Percentiles rank a stretch among this genome's conserved stretches.
These are phyloP conservation scores for Triplophysa yarkandensis DNA, from an alignment of 2,797 vertebrate genomes.

Conservation along the genomic window DNA sequence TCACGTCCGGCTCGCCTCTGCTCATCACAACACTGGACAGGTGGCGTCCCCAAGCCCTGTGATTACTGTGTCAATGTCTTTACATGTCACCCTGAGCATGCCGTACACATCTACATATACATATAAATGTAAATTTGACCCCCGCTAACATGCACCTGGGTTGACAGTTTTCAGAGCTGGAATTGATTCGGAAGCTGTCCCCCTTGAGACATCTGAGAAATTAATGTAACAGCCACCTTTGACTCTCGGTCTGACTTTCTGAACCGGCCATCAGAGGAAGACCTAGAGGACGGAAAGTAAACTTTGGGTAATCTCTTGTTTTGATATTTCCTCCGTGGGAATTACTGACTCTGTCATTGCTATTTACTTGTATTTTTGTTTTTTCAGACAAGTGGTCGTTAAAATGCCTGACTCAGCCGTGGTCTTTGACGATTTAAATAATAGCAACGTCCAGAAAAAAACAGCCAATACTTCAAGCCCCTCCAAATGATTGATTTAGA, in stretches of 20 bases:
- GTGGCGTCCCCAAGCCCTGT: conserved; percentile 74
- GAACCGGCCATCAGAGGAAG: conserved; percentile 28
- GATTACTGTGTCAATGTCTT: conserved; percentile 81
- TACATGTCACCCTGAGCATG: conserved; percentile 69
- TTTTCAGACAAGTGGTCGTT: conserved; percentile 40
- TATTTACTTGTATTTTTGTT: conserved; percentile 35
- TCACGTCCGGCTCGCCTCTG: conserved; percentile 56
- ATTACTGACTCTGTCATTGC: conserved; percentile 34
- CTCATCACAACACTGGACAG: conserved; percentile 72
- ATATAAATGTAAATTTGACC: conserved; percentile 78
- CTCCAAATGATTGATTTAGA: conserved; percentile 63
- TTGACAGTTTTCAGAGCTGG: conserved; percentile 67
- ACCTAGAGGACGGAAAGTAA: conserved; percentile 26
- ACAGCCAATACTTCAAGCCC: conserved; percentile 58
- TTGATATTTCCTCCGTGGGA: conserved; percentile 20
- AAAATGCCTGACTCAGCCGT: conserved; percentile 59
- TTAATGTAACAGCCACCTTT: conserved; percentile 52
- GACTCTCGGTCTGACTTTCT: conserved; percentile 65
- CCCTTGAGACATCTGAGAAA: conserved; percentile 56
- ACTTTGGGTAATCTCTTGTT: conserved; percentile 35
- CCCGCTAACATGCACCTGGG: conserved; percentile 55
- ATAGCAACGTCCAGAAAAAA: conserved; percentile 34
- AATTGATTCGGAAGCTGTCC: conserved; percentile 73
- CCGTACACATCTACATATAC: conserved; percentile 71
- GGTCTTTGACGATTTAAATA: conserved; percentile 39